Conservation (phyloP, 2,888 invertebrate species). For the Coenonympha arcania region DNA sequence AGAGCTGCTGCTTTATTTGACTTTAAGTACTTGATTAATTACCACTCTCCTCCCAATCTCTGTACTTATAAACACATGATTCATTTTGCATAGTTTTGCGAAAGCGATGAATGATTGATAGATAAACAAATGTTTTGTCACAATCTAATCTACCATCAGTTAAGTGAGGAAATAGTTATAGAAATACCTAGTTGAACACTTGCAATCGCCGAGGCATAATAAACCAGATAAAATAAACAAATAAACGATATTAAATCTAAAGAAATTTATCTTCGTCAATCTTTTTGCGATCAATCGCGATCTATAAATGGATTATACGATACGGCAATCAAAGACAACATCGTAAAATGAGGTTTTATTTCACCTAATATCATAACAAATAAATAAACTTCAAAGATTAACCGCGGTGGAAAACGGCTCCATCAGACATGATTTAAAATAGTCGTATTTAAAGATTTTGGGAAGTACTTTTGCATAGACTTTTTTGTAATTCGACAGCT, state of each 20-base stretch:
- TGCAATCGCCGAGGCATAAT: neutral
- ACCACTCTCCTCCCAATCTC: too few species aligned
- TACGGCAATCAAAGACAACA: conserved; percentile 14
- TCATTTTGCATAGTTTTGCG: neutral
- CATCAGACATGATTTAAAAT: neutral
- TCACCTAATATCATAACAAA: neutral
- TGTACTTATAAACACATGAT: neutral
- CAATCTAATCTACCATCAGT: neutral
- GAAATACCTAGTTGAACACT: neutral
- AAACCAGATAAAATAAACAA: neutral
- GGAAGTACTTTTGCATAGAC: too few species aligned
- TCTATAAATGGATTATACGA: conserved; percentile 9
- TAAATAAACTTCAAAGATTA: neutral
- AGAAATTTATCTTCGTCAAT: conserved; percentile 9
- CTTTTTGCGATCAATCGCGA: conserved; percentile 9
- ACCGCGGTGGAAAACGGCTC: neutral
- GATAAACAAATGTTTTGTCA: neutral
- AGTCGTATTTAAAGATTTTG: neutral
- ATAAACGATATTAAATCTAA: neutral
- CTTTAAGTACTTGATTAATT: too few species aligned
- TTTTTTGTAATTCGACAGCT: too few species aligned
- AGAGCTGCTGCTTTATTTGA: too few species aligned
- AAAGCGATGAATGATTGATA: neutral
- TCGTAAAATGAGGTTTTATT: conserved; percentile 6
- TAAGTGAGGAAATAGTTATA: neutral